A percentile compares a stretch with the other conserved stretches of the same genome.
Conservation (phyloP, 2,113 vertebrate genomes). For the Dryoscopus gambensis region DNA sequence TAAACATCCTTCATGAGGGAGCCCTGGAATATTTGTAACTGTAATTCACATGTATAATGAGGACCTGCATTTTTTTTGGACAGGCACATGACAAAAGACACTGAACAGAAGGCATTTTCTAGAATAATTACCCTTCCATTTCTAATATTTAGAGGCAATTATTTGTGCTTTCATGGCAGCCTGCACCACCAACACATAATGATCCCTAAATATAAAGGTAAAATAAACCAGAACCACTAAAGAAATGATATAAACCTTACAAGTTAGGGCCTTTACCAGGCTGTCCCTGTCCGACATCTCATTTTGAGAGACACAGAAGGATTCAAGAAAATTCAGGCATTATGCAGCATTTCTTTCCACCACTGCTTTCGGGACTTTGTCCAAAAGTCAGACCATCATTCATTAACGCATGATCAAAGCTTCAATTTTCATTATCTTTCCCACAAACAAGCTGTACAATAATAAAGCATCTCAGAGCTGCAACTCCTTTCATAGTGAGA, state of each 20-base stretch:
- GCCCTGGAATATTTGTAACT: neutral
- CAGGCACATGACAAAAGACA: neutral
- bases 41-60: neutral
- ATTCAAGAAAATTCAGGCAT: neutral
- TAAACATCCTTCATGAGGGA: neutral
- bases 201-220: neutral
- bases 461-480: neutral
- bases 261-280: neutral
- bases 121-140: neutral
- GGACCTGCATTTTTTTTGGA: neutral
- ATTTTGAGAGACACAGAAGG: neutral
- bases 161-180: neutral
- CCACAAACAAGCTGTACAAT: neutral
- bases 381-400: neutral
- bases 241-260: neutral
- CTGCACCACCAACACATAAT: neutral
- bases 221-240: neutral
- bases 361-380: neutral
- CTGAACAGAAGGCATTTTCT: neutral
- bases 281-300: neutral
- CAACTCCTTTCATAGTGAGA: neutral
- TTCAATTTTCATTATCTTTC: neutral
- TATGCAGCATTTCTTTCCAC: neutral
- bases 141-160: neutral
- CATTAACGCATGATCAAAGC: neutral